Base-by-base conservation (phyloP, 2,797 vertebrate species). In the Paramormyrops hopkinsi region DNA sequence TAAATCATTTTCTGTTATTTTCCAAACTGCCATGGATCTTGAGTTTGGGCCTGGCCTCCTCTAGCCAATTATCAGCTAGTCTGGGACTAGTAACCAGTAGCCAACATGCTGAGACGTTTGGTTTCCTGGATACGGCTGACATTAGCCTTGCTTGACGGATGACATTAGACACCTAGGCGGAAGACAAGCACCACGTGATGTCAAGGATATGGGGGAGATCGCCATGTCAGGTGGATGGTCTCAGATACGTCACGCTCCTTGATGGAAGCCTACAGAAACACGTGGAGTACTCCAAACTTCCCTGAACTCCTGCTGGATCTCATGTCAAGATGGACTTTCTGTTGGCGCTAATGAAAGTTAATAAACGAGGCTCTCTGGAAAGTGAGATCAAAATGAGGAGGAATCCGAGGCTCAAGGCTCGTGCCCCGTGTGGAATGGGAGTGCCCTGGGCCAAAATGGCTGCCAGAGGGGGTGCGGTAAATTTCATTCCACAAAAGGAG, bases 1-100 rank as follows among this genome's bases (percentile, higher is more conserved):
- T 91, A 90, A 94, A 92, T 93, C 91, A 93, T 73, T 91, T 88
- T 88, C 41, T 82, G 51, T 93, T 93, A 92, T 94, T 93, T 93
- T 92, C 92, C 93, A 90, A 84, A 87, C 73, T 91, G 83, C 91
- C 91, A 90, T 91, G 92, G 91, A 93, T 93, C 90, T 92, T 92
- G 92, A 83, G 19, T 25, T 88, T 90, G 59, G 91, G 89, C 90
- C 90, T 91, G 93, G 92, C 33, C 19, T 53, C 73, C 25, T 19
- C 19, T 6, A 88, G 29, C 50, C n/a, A 79, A 22, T 83, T 25
- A 83, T 22, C 2, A 14, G 14, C 6, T 14, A 56, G 51, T 19
- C 25, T 37, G 53, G 85, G 53, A 87, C 53, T 37, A 4, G 53
- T 87, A 54, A 29, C 51, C 29, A 19, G 85, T 59, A 87, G 85